These are phyloP conservation scores for Toxotes jaculatrix DNA, from an alignment of 2,113 vertebrate genomes.

Conservation along the genomic window DNA sequence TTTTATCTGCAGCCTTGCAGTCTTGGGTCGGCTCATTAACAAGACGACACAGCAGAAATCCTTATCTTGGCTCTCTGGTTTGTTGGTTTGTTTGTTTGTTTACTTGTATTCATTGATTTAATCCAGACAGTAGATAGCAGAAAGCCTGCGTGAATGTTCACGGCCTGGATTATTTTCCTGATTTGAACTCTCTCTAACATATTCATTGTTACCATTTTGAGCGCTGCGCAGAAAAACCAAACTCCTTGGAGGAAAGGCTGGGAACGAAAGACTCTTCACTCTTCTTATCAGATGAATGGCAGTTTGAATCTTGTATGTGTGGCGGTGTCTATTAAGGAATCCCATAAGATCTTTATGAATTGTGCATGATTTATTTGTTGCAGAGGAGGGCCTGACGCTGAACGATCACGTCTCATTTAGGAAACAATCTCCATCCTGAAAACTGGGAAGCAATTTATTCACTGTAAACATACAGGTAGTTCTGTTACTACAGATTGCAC, in stretches of 20 bases:
- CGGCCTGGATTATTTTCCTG: constrained; percentile 60
- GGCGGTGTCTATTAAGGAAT: constrained; percentile 28
- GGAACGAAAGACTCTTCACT: constrained; percentile 39
- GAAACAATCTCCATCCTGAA: neutral
- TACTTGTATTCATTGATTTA: constrained; percentile 63
- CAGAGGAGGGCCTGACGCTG: neutral
- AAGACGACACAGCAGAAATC: constrained; percentile 54
- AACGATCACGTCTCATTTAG: constrained; percentile 6
- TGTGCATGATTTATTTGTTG: constrained; percentile 27
- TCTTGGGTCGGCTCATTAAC: constrained; percentile 65
- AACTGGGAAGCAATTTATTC: neutral
- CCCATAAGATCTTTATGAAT: constrained; percentile 20
- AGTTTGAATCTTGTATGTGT: constrained; percentile 60
- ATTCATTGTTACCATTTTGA: constrained; percentile 56
- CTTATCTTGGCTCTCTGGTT: constrained; percentile 51
- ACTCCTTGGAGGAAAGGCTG: constrained; percentile 13
- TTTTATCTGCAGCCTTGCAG: constrained; percentile 51
- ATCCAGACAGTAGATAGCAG: constrained; percentile 50
- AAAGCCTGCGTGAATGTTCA: constrained; percentile 8
- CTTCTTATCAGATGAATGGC: constrained; percentile 51
- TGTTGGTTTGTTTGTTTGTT: constrained; percentile 65
- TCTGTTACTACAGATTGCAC: no score
- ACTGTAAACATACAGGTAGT: neutral
- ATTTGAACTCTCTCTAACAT: constrained; percentile 55
- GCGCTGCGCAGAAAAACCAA: constrained; percentile 13